Base-by-base conservation (phyloP, 2,113 vertebrate genomes). In the Cinclus mexicanus region DNA sequence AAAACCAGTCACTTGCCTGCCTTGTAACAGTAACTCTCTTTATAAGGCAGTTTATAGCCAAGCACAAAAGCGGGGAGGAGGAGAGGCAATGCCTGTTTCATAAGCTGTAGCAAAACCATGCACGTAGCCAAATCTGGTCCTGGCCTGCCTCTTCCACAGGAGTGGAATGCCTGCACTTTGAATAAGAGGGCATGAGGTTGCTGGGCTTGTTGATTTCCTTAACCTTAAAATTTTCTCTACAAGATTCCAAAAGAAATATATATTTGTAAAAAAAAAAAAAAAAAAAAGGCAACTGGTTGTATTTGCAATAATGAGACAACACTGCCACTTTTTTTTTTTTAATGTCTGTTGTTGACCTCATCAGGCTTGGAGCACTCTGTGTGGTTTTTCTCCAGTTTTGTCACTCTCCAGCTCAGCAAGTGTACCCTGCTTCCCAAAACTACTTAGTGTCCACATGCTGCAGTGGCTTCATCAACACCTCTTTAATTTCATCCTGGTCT, bases 11-110 rank as follows among this genome's bases (percentile, higher is more conserved):
- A 78, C 79, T 96, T 46, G 92, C 93, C 90, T 89, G 86, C 69
- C 80, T 94, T n/a, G 29, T 95, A 88, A 95, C 74, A 97, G 64
- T 94, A 95, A 94, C 89, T 95, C 89, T 91, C 87, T 88, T 95
- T 93, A 95, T 75, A 84, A 94, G 95, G 95, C 41, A 63, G 79
- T 90, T 80, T 77, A 93, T 76, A 94, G 89, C 90, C 93, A 53
- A 89, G 95, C 93, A 96, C 8, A 9, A 94, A 88, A 91, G 60
- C 75, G 14, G n/a, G 24, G 49, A 89, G 88, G 86, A 86, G 74
- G 63, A 88, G 71, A 90, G 0, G 39, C 69, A 83, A 93, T 95
- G 90, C 42, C 92, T 72, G 75, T 95, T 97, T 96, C 94, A 88
- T 92, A 90, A 94, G 82, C 87, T 76, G 61, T 72, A 57, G 3